Base-by-base conservation (phyloP, 2,113 vertebrate genomes). In the Stegastes partitus region DNA sequence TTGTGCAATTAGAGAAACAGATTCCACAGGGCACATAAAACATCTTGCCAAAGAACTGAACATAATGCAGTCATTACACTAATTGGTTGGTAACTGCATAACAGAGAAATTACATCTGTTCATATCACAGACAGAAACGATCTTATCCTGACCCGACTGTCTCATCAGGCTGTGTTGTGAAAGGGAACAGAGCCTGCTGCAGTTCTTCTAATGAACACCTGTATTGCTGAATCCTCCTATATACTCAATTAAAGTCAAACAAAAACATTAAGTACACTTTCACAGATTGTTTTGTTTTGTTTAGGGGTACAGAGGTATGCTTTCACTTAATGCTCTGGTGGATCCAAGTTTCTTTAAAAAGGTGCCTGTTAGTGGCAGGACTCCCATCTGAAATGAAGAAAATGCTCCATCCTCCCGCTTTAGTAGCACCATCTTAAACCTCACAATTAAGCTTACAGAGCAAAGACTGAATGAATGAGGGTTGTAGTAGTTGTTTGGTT, bases 121-220 rank as follows among this genome's bases (percentile, higher is more conserved):
- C 15, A 12, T 15, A 18, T 56, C 21, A 22, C 0, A 55, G 5
- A 76, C 18, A 63, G 22, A 37, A 11, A 11, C 3, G 50, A 55
- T 5, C 6, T 63, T 58, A n/a, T 54, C 0, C 45, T 56, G 37
- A 62, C 12, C 2, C 0, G 0, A 51, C n/a, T 16, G 2, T 54
- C 2, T 10, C 0, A 0, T 10, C 0, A 0, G 7, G 3, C 11
- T 42, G 53, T 14, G 21, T 9, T 34, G 31, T 9, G 31, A 34
- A 34, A 34, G 31, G 7, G 8, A 34, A 34, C 31, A 9, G 7
- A 34, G 6, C 31, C 10, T 2, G 28, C 8, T 64, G n/a, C 11
- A 49, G n/a, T 16, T 37, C 4, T 7, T 53, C 19, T 54, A 55
- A 42, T 8, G 15, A 12, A 3, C 39, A 42, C 8, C 12, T 42